Evolutionary conservation across 2,888 invertebrate genomes (phyloP).

Genomic region (Uloborus plumipes): DNA sequence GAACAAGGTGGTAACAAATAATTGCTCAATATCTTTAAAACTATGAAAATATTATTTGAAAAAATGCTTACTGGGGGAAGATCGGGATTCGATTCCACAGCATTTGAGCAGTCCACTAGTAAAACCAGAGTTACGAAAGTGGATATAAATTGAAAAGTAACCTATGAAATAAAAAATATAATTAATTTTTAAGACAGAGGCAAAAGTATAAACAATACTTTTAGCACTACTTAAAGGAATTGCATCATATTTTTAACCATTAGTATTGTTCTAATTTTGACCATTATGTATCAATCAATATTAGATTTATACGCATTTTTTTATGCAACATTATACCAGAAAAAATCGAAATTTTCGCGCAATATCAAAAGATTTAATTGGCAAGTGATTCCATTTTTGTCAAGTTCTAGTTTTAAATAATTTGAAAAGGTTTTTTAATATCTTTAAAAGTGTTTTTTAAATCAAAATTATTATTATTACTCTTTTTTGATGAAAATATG

Average conservation of each 20-base stretch:
- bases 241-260: background rate
- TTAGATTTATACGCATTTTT: background rate
- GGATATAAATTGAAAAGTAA: slow-evolving; percentile 84
- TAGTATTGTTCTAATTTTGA: too few species aligned
- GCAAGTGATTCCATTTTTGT: too few species aligned
- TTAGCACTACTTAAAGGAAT: background rate
- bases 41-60: too few species aligned
- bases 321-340: background rate
- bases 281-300: too few species aligned
- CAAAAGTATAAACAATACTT: background rate
- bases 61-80: slow-evolving; percentile 77
- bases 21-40: too few species aligned
- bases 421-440: too few species aligned
- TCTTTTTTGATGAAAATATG: too few species aligned
- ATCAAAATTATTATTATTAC: too few species aligned
- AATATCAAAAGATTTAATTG: background rate
- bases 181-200: background rate
- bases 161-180: slow-evolving; percentile 66
- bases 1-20: too few species aligned
- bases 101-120: slow-evolving; percentile 86
- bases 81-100: slow-evolving; percentile 78
- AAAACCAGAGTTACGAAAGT: slow-evolving; percentile 84
- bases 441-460: too few species aligned
- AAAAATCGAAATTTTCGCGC: background rate
- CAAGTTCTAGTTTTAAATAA: too few species aligned